A percentile compares a stretch with the other conserved stretches of the same genome.
phyloP scores from a whole-genome alignment of 1,140 invertebrate genomes.

The Ectropis grisescens region DNA sequence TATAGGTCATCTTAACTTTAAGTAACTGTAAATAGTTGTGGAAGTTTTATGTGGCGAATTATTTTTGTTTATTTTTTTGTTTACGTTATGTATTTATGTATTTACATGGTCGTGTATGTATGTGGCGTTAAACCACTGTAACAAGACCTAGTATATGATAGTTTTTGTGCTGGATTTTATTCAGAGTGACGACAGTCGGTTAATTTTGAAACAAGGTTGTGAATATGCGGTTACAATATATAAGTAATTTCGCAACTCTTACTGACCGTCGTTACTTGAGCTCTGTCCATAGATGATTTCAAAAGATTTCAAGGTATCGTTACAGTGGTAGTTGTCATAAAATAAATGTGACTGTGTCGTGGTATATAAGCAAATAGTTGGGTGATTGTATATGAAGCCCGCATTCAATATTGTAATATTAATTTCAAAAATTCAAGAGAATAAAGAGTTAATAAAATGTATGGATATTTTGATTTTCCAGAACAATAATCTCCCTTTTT shows the following conservation, averaged over 20 bases:
- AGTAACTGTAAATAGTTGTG: conserved; percentile 65
- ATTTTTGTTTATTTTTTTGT: conserved; percentile 58
- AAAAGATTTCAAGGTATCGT: too few species aligned
- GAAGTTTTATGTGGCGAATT: conserved; percentile 67
- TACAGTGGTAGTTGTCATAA: too few species aligned
- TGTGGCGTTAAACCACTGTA: conserved; percentile 8
- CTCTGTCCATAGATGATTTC: too few species aligned
- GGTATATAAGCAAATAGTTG: conserved; percentile 67
- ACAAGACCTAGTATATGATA: background rate
- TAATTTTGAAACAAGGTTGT: too few species aligned
- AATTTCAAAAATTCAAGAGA: conserved; percentile 67
- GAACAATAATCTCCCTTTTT: too few species aligned
- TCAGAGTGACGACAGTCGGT: too few species aligned
- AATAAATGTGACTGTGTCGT: conserved; percentile 57
- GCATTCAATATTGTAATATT: conserved; percentile 69
- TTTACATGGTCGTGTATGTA: conserved; percentile 29
- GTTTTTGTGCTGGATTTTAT: too few species aligned
- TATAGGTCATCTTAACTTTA: conserved; percentile 51
- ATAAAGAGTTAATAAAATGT: conserved; percentile 67
- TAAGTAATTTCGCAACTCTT: too few species aligned
- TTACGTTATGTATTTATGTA: conserved; percentile 63
- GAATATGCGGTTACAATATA: too few species aligned
- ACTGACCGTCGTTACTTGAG: too few species aligned
- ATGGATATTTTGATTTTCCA: conserved; percentile 24
- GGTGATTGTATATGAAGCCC: conserved; percentile 67